Base-by-base conservation (phyloP, 92 coral and sea anemone species). In the Galaxea fascicularis region DNA sequence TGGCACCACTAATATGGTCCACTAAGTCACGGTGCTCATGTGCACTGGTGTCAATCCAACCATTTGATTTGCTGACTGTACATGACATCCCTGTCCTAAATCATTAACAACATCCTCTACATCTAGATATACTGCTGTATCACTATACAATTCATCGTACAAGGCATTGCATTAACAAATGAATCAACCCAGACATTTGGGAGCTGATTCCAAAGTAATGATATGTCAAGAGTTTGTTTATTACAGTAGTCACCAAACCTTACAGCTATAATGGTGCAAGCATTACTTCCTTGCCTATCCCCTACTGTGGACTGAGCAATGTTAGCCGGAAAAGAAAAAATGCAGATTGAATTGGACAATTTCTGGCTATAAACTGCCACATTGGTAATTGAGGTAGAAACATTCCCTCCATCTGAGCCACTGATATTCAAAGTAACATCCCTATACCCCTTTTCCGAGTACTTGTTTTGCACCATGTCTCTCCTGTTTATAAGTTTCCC, bases 231-330 rank as follows among this genome's bases (percentile, higher is more conserved):
- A 15, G 66, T 85, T 21, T 77, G 47, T 39, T 77, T 46, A 21
- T 22, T 2, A 45, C 89, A 77, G 51, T 75, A 72, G 24, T 25
- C 68, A 20, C 79, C 82, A 85, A 85, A 85, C 57, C 24, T 53
- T 10, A 85, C 89, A 63, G 72, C 77, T 9, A 85, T 85, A 4
- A 85, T 27, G 29, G 78, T 85, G 30, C 84, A 85, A 35, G 89
- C 89, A 77, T 85, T 85, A 21, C 89, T 85, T 8, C 89, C 84
- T 85, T 46, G 77, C 78, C 89, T 66, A 24, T 54, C 79, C 57
- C 84, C 85, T 57, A 85, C 24, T 45, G 84, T 45, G n/a, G 89
- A 85, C 68, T 85, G 89, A 44, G 89, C 24, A 39, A 85, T 51
- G 47, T 24, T 8, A 21, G 67, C 67, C 21, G 89, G 76, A 63